Base-by-base conservation (phyloP, 1,140 invertebrate species). In the Tetragnatha versicolor region DNA sequence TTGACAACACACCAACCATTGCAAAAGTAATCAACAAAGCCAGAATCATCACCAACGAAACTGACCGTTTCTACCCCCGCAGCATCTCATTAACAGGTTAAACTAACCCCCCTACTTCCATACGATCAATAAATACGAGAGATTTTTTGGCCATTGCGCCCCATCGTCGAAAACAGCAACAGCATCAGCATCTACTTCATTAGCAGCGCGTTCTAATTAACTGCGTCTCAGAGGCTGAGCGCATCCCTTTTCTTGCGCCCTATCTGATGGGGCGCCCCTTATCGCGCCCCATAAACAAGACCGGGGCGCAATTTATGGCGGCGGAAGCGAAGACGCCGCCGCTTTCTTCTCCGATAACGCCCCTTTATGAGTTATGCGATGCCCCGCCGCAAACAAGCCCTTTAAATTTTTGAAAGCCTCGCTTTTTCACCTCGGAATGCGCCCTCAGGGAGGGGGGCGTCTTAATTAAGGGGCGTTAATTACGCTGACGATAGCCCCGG, bases 361-460 rank as follows among this genome's bases (percentile, higher is more conserved):
- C 39, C 31, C 35, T 58, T 58, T 58, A 58, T 58, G 55, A 58
- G 55, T 58, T 58, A 58, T 33, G 55, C 29, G n/a, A n/a, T n/a
- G n/a, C n/a, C n/a, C n/a, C n/a, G n/a, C n/a, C 31, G 55, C 35
- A 58, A 58, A 58, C 55, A 58, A 58, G 55, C 31, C 31, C 35
- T 58, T 58, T 33, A 58, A 58, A 58, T 58, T 58, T 58, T 58
- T 35, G 55, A 58, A 58, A 58, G 39, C 22, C 29, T 58, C 5
- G 35, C 35, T 58, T 27, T 58, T 58, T 58, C 20, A 58, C 17
- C 55, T 20, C 10, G 31, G 22, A 25, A 29, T 29, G 29, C 22
- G 51, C n/a, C n/a, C n/a, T n/a, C n/a, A 55, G 51, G 10, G 27
- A 55, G 51, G 29, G 29, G 55, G 55, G 17, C 55, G 55, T 35